These are phyloP conservation scores for Hemibates koningsi DNA, from an alignment of 2,113 vertebrate species.

Conservation along the genomic window DNA sequence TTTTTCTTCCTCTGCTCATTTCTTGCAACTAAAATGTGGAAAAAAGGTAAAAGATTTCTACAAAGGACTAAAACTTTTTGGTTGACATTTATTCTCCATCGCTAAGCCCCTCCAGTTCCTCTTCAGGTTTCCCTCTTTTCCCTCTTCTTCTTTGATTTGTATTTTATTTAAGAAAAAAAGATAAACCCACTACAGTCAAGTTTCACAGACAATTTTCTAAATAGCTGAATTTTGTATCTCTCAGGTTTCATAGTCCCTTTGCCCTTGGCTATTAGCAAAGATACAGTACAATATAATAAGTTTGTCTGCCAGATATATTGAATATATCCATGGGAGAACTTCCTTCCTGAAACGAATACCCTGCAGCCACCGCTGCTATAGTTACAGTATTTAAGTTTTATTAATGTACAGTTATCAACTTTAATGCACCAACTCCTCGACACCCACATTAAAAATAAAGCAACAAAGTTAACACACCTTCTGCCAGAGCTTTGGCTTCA, in stretches of 20 bases:
- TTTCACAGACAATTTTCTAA: background rate
- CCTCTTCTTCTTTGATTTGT: background rate
- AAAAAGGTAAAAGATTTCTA: background rate
- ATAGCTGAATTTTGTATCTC: background rate
- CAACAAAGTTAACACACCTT: constrained; percentile 61
- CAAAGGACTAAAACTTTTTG: accelerated
- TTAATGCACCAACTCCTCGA: background rate
- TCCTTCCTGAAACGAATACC: background rate
- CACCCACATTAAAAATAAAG: background rate
- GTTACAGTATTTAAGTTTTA: background rate
- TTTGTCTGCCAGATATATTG: background rate
- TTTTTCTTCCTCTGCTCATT: background rate
- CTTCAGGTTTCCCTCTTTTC: background rate
- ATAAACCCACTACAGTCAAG: background rate
- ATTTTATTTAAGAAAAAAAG: background rate
- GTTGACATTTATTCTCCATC: background rate
- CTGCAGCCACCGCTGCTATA: background rate
- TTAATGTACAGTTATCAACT: background rate
- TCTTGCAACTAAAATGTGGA: background rate
- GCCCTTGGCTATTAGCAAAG: background rate
- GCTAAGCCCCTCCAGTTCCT: background rate
- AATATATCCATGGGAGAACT: background rate
- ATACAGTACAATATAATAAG: background rate
- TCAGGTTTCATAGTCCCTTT: background rate
- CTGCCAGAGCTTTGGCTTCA: constrained; percentile 80